Evolutionary conservation across 2,888 invertebrate species (phyloP).

Genomic region (Norana najaformis): DNA sequence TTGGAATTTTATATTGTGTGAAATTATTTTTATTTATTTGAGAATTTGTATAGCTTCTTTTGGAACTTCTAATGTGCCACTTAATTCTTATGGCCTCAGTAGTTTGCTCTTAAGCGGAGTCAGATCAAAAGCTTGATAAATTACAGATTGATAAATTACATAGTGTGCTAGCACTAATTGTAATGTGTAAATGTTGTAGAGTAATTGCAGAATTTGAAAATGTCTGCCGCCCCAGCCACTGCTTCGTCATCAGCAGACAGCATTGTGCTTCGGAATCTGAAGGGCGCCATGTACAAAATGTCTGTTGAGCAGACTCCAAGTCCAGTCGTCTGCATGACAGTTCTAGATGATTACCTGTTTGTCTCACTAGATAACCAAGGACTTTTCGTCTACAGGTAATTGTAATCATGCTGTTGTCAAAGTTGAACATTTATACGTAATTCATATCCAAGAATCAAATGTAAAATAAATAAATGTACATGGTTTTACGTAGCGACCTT

Average conservation of each 20-base stretch:
- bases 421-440: too few species aligned
- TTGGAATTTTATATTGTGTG: neutral
- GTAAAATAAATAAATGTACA: too few species aligned
- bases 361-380: constrained; percentile 34
- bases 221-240: neutral
- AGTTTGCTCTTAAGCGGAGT: too few species aligned
- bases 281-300: constrained; percentile 39
- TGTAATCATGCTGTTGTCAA: neutral
- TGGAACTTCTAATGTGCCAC: too few species aligned
- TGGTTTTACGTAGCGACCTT: too few species aligned
- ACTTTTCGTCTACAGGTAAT: constrained; percentile 39
- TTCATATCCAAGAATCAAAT: too few species aligned
- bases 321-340: constrained; percentile 35
- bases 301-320: constrained; percentile 30
- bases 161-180: neutral
- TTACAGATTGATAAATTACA: too few species aligned
- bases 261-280: constrained; percentile 38
- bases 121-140: too few species aligned
- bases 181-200: neutral
- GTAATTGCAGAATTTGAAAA: neutral
- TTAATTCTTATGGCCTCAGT: too few species aligned
- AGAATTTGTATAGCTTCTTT: too few species aligned
- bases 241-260: constrained; percentile 20
- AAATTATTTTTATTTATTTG: neutral
- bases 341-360: constrained; percentile 31